Conservation (phyloP, 2,113 vertebrate genomes). For the Felis catus region DNA sequence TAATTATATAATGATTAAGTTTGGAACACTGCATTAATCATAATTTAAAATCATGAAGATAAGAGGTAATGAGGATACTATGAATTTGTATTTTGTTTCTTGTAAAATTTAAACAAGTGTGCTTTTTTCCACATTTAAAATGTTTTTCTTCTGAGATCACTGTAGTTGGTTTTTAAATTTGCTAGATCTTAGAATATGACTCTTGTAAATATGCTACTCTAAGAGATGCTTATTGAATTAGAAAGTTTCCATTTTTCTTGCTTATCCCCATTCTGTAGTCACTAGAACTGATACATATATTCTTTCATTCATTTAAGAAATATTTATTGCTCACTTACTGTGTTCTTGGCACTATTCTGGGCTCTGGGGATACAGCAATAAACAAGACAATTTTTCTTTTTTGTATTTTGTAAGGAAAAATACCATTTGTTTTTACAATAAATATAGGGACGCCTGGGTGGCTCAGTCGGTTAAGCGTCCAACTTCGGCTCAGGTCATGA, state of each 20-base stretch:
- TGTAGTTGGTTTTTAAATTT: slow-evolving; percentile 30
- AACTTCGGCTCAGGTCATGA: too few relatives aligned
- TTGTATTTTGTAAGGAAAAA: slow-evolving; percentile 19
- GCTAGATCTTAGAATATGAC: slow-evolving; percentile 1
- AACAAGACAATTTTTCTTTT: slow-evolving; percentile 17
- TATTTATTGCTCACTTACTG: neutral
- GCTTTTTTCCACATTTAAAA: neutral
- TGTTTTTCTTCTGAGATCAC: slow-evolving; percentile 22
- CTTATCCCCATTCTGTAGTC: neutral
- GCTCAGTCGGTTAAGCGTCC: too few relatives aligned
- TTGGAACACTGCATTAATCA: slow-evolving; percentile 3
- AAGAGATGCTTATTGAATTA: neutral
- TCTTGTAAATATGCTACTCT: neutral
- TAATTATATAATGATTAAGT: slow-evolving; percentile 18
- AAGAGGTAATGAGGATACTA: neutral
- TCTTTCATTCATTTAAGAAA: slow-evolving; percentile 44
- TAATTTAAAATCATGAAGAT: slow-evolving; percentile 48
- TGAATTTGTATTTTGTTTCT: slow-evolving; percentile 51
- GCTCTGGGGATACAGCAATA: neutral
- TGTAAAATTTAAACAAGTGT: slow-evolving; percentile 26
- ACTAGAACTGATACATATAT: neutral
- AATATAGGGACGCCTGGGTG: too few relatives aligned
- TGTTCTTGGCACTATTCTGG: neutral
- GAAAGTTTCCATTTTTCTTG: slow-evolving; percentile 33
- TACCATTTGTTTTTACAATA: neutral